Evolutionary conservation across 2,888 invertebrate species (phyloP).

Genomic region (Prostheceraeus crozeri): DNA sequence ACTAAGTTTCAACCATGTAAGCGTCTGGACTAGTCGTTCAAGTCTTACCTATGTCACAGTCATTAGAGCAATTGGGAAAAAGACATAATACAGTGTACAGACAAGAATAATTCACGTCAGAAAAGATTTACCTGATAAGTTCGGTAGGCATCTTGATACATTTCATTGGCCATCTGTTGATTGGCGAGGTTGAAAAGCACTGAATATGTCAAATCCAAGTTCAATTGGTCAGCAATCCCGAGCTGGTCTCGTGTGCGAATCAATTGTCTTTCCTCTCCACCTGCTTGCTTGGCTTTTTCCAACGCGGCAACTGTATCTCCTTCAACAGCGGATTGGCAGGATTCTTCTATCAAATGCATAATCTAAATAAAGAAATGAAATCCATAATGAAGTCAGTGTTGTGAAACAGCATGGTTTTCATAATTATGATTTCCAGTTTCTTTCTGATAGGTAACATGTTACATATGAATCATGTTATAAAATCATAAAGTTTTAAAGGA

Average conservation of each 20-base stretch:
- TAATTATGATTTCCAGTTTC: no score
- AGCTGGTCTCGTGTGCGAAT: slow-evolving; percentile 80
- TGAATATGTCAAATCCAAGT: slow-evolving; percentile 90
- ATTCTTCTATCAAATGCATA: slow-evolving; percentile 79
- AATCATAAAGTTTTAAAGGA: no score
- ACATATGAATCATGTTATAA: no score
- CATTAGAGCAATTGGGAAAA: not conserved
- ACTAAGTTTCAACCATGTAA: no score
- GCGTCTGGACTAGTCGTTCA: not conserved
- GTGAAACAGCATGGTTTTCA: no score
- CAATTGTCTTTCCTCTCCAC: slow-evolving; percentile 78
- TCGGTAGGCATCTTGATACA: slow-evolving; percentile 88
- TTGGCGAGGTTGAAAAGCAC: slow-evolving; percentile 89
- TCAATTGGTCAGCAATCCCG: slow-evolving; percentile 78
- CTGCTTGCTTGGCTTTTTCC: slow-evolving; percentile 90
- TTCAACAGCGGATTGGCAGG: slow-evolving; percentile 66
- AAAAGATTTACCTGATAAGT: no score
- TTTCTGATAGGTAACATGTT: no score
- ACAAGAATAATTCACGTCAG: no score
- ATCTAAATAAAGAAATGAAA: slow-evolving; percentile 60
- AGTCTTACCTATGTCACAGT: no score
- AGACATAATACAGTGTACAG: slow-evolving; percentile 58
- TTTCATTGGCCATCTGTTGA: slow-evolving; percentile 84
- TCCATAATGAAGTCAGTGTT: no score
- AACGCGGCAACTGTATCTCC: slow-evolving; percentile 67